These are phyloP conservation scores for Syrphus vitripennis DNA, from an alignment of 2,888 invertebrate species.

Conservation along the genomic window DNA sequence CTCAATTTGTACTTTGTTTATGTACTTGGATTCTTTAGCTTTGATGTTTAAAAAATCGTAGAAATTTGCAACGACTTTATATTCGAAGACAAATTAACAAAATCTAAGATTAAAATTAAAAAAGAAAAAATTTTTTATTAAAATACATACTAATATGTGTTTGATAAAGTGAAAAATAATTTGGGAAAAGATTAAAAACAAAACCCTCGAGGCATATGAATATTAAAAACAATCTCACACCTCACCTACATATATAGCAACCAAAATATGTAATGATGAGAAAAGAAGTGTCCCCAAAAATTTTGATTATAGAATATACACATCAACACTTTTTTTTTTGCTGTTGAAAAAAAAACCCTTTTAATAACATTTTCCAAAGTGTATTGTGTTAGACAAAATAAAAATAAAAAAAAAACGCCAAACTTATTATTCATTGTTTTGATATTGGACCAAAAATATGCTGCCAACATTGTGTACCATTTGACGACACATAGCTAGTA, in stretches of 20 bases:
- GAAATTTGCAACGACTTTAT: not conserved
- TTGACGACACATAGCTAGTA: constrained; percentile 10
- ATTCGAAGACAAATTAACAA: no score
- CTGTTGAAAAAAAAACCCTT: not conserved
- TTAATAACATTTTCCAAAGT: not conserved
- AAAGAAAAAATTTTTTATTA: constrained; percentile 10
- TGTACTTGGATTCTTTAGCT: no score
- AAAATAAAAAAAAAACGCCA: constrained; percentile 24
- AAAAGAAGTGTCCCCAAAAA: constrained; percentile 36
- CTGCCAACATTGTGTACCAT: constrained; percentile 28
- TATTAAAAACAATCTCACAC: constrained; percentile 36
- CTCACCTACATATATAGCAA: not conserved
- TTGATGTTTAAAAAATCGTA: not conserved
- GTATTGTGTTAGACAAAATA: no score
- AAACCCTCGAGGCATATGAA: constrained; percentile 47
- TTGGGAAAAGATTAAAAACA: constrained; percentile 16
- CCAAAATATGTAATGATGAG: not conserved
- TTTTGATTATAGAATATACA: constrained; percentile 31
- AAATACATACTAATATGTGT: not conserved
- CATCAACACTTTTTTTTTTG: constrained; percentile 35
- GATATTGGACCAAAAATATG: constrained; percentile 37
- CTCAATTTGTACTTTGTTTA: no score
- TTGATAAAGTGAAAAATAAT: not conserved
- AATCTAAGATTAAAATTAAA: not conserved
- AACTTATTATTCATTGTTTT: constrained; percentile 60